Evolutionary conservation across 2,888 invertebrate genomes (phyloP).

Genomic region (Lasioglossum figueresi): DNA sequence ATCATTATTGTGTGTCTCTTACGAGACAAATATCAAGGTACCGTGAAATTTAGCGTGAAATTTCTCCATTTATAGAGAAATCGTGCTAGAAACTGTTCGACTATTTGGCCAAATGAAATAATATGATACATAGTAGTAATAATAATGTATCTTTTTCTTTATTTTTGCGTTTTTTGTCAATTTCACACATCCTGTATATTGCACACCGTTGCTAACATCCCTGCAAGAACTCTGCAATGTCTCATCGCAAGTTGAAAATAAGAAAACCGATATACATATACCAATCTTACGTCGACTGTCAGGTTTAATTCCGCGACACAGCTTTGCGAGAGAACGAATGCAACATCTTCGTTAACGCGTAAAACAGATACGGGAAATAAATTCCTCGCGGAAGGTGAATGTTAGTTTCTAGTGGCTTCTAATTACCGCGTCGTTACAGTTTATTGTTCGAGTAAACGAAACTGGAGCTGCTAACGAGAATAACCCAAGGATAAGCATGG

Average conservation of each 20-base stretch:
- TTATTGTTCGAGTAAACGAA: constrained; percentile 3
- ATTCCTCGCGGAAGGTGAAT: neutral
- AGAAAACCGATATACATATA: neutral
- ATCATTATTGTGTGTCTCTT: neutral
- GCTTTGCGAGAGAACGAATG: neutral
- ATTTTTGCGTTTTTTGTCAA: too few species aligned
- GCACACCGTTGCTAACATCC: too few species aligned
- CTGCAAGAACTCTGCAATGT: neutral
- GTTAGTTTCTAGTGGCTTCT: neutral
- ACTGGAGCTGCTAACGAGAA: constrained; percentile 1
- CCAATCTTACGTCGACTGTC: neutral
- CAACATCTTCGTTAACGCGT: neutral
- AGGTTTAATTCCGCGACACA: neutral
- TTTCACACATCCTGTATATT: too few species aligned
- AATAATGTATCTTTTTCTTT: too few species aligned
- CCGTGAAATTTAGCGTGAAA: too few species aligned
- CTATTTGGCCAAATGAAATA: too few species aligned
- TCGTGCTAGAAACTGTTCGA: too few species aligned
- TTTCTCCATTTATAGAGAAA: too few species aligned
- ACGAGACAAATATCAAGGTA: neutral
- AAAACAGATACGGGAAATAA: neutral
- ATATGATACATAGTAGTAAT: too few species aligned
- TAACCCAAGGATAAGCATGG: constrained; percentile 18
- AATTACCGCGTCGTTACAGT: neutral
- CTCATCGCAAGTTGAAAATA: neutral